Percentiles rank a stretch among this genome's conserved stretches.
These are phyloP conservation scores for Meloidogyne chitwoodi DNA, from an alignment of 1,140 invertebrate genomes.

Conservation along the genomic window DNA sequence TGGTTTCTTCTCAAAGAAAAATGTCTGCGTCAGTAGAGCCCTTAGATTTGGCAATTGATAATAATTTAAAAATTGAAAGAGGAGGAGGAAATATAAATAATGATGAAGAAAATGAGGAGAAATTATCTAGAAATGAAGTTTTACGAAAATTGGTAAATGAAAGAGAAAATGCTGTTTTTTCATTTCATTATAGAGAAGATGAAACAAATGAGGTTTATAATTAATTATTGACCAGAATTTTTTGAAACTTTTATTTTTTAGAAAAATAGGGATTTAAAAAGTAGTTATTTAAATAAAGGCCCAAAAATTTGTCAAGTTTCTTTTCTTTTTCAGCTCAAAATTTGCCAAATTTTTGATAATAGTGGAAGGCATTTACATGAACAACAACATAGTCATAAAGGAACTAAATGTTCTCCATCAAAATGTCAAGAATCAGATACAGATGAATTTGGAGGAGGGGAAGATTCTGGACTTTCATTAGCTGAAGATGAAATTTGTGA, in stretches of 20 bases:
- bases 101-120: slow-evolving; percentile 25
- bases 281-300: no score
- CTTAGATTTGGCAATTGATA: neutral
- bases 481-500: slow-evolving; percentile 24
- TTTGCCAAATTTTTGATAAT: slow-evolving; percentile 39
- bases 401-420: neutral
- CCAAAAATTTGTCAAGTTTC: neutral
- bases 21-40: neutral
- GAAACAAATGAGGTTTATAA: slow-evolving; percentile 39
- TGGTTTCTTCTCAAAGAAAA: neutral
- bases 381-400: neutral
- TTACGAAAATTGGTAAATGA: slow-evolving; percentile 10
- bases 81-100: neutral
- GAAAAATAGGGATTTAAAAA: no score
- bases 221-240: no score
- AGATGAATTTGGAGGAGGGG: neutral
- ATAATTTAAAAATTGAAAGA: neutral
- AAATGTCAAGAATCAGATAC: neutral
- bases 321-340: slow-evolving; percentile 19
- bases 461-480: slow-evolving; percentile 36
- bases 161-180: slow-evolving; percentile 47
- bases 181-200: slow-evolving; percentile 50
- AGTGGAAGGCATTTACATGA: slow-evolving; percentile 1
- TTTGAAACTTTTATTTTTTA: no score
- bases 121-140: slow-evolving; percentile 48